A percentile compares a stretch with the other conserved stretches of the same genome.
These are phyloP conservation scores for Machimus rusticus DNA, from an alignment of 2,888 invertebrate genomes.

Conservation along the genomic window DNA sequence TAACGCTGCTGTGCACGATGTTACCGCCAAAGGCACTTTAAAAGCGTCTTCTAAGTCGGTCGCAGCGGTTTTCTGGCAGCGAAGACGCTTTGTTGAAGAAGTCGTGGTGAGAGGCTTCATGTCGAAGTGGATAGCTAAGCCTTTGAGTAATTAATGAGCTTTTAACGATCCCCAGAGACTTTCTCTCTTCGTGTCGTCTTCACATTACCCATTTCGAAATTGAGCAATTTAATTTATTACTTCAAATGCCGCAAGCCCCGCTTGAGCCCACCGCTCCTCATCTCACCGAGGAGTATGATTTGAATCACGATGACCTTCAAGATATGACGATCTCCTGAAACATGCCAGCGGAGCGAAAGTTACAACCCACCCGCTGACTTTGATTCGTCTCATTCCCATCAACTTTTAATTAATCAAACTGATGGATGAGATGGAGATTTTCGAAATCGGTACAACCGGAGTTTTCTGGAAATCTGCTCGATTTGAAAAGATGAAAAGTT, in stretches of 20 bases:
- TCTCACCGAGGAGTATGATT: not conserved
- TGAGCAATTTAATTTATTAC: not conserved
- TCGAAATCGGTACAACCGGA: not conserved
- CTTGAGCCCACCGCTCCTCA: not conserved
- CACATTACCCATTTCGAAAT: not conserved
- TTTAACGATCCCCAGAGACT: not conserved
- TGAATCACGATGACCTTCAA: not conserved
- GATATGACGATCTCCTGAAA: not conserved
- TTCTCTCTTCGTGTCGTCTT: not conserved
- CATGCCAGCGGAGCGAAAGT: not conserved
- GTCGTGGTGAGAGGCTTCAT: not conserved
- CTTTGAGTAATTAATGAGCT: not conserved
- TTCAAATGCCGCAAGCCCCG: not conserved
- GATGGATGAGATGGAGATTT: not conserved
- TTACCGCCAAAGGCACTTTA: not conserved
- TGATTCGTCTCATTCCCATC: not conserved
- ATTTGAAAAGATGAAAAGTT: not conserved
- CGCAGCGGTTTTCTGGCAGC: not conserved
- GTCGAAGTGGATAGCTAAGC: not conserved
- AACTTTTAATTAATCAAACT: not conserved
- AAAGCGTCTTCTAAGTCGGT: not conserved
- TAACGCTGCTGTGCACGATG: not conserved
- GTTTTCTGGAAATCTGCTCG: not conserved
- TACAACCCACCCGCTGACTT: not conserved
- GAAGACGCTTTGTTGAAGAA: not conserved